Evolutionary conservation across 2,113 vertebrate species (phyloP), one percentile per base, ranked within the genome.

Genomic region (Podarcis raffonei): DNA sequence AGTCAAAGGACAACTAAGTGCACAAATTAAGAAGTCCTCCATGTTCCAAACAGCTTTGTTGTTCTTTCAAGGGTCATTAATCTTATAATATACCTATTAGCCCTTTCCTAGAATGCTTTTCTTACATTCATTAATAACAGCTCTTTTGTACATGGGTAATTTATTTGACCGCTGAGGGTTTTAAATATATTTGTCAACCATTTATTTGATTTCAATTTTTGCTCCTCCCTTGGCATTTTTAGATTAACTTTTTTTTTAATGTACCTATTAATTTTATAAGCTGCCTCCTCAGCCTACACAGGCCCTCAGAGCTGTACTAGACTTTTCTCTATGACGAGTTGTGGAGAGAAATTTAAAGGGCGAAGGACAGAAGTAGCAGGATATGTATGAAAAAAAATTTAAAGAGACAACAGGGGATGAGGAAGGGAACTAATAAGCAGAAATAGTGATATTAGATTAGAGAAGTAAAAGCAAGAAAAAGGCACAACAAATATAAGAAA

Each of bases 291-390:
- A 83, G 37, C 27, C 62, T 83, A 88, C 53, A 48, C 16, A 84
- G 18, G 20, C 20, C 16, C 3, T 48, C 16, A 53, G 22, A 72
- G 23, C 1, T 71, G 27, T 53, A 72, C 16, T 23, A 32, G 16
- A 11, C 32, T 74, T 32, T 57, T 66, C 4, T 59, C 5, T 71
- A 74, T 74, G 12, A 37, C 12, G 7, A 65, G 65, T 69, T 48
- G 22, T 30, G 27, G 42, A 62, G 42, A 30, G 25, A 53, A 11
- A 81, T 86, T 13, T 5, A 86, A 15, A 89, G 1, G 27, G 32
- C 0, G 65, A 87, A 87, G 57, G 2, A 27, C 0, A 15, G 32
- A 72, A 53, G 16, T 22, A 22, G 30, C 27, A 32, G 39, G 27
- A 25, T 48, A 71, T 69, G 39, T 39, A n/a, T 37, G 16, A n/a